Evolutionary conservation across 2,888 invertebrate genomes (phyloP), one percentile per base, ranked within the genome.

Genomic region (Sinhomidia bicolor): DNA sequence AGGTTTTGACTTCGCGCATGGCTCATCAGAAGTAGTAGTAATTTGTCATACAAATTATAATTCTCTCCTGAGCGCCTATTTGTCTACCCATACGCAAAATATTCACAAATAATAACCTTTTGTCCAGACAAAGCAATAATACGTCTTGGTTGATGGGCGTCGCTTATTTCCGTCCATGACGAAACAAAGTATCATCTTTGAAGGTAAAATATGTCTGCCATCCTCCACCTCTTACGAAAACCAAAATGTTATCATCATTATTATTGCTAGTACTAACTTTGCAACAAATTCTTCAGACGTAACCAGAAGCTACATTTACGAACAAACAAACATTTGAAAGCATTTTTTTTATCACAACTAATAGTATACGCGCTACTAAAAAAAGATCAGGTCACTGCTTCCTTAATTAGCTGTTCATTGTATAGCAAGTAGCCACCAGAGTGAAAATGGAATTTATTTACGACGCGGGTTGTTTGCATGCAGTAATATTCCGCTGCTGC

Each of bases 301-400:
- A n/a, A n/a, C n/a, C n/a, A n/a, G n/a, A n/a, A n/a, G n/a, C n/a
- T n/a, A n/a, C 7, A 36, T 36, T 36, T 36, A 36, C 36, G 36
- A 36, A 36, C 36, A 36, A 7, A 36, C 36, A 36, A 36, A 36
- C 36, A 5, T 36, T 36, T 36, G 7, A 3, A 36, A 36, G 7
- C 3, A 7, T 36, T 36, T 36, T 36, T 36, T 36, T 36, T 36
- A 36, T 51, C 14, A 51, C 47, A n/a, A 36, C 17, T 17, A 68
- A n/a, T n/a, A n/a, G n/a, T n/a, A n/a, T n/a, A n/a, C n/a, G n/a
- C n/a, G n/a, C n/a, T n/a, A n/a, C n/a, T n/a, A n/a, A n/a, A n/a
- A n/a, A 14, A 36, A 36, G n/a, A 65, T 51, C 68, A 47, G 82
- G 82, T 82, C 82, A 82, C 68, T 82, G 82, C 26, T 68, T 82